Evolutionary conservation across 1,140 invertebrate species (phyloP).

Genomic region (Drosophila neocordata): DNA sequence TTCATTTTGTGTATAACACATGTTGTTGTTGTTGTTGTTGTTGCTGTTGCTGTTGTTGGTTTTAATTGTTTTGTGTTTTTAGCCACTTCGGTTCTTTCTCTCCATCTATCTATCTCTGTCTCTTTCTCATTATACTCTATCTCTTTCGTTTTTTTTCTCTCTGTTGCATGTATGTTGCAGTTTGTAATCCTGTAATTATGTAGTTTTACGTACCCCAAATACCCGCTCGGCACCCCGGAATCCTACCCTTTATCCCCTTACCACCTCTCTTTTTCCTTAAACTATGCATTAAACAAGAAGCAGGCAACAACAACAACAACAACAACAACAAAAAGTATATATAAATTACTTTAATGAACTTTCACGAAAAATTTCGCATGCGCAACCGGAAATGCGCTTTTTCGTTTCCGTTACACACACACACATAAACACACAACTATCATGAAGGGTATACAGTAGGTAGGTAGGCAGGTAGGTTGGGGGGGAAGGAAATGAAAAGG

Average conservation of each 20-base stretch:
- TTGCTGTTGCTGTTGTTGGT: conserved; percentile 67
- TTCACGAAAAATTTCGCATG: conserved; percentile 73
- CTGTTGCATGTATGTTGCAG: conserved; percentile 53
- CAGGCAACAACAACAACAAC: conserved; percentile 42
- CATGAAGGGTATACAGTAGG: not conserved
- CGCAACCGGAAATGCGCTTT: conserved; percentile 76
- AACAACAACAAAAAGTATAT: conserved; percentile 54
- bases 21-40: conserved; percentile 34
- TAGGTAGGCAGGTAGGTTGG: too few relatives aligned
- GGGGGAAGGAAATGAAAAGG: too few relatives aligned
- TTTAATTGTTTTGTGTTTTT: conserved; percentile 81
- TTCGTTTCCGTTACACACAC: conserved; percentile 63
- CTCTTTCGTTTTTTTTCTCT: conserved; percentile 17
- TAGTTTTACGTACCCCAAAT: conserved; percentile 44
- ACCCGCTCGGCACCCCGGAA: not conserved
- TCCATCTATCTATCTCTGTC: conserved; percentile 67
- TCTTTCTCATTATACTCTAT: conserved; percentile 32
- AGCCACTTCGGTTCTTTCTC: conserved; percentile 77
- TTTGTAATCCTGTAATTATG: conserved; percentile 81
- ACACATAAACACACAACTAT: conserved; percentile 20
- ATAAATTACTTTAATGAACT: conserved; percentile 82
- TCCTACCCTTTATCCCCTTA: not conserved
- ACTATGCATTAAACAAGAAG: conserved; percentile 62
- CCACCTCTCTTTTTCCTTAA: not conserved
- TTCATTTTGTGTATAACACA: conserved; percentile 70